Conservation (phyloP, 2,888 invertebrate species). For the Papilio protenor region DNA sequence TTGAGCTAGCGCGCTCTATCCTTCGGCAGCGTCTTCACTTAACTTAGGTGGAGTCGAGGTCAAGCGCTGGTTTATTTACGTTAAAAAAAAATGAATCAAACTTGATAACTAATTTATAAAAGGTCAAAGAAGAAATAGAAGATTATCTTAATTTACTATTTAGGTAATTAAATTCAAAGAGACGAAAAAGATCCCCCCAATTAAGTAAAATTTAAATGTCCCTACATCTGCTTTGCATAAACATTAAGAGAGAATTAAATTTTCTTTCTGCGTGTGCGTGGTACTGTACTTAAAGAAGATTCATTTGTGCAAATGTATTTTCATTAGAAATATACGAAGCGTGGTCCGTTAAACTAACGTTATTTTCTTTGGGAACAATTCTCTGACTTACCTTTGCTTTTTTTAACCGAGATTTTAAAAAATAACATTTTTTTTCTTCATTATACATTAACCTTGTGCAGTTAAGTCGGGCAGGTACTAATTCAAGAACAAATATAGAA, state of each 20-base stretch:
- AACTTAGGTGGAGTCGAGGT: too few relatives aligned
- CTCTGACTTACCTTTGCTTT: not conserved
- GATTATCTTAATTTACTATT: not conserved
- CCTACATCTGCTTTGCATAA: constrained; percentile 13
- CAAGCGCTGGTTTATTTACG: too few relatives aligned
- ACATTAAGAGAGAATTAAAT: not conserved
- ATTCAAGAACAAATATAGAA: too few relatives aligned
- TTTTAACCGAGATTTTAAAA: not conserved
- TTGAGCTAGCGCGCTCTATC: too few relatives aligned
- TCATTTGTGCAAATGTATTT: not conserved
- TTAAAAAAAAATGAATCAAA: too few relatives aligned
- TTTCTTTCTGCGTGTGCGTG: constrained; percentile 9
- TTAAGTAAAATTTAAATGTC: not conserved
- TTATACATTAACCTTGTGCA: not conserved
- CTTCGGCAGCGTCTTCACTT: too few relatives aligned
- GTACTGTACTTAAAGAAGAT: not conserved
- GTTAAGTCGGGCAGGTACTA: too few relatives aligned
- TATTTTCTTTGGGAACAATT: not conserved
- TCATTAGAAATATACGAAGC: constrained; percentile 19
- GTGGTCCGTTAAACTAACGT: not conserved
- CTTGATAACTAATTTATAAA: too few relatives aligned
- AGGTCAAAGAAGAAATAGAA: not conserved
- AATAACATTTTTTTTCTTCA: not conserved
- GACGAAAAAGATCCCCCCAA: not conserved
- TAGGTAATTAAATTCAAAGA: not conserved